phyloP scores from a whole-genome alignment of 2,888 invertebrate species.

The Osmoderma eremita region DNA sequence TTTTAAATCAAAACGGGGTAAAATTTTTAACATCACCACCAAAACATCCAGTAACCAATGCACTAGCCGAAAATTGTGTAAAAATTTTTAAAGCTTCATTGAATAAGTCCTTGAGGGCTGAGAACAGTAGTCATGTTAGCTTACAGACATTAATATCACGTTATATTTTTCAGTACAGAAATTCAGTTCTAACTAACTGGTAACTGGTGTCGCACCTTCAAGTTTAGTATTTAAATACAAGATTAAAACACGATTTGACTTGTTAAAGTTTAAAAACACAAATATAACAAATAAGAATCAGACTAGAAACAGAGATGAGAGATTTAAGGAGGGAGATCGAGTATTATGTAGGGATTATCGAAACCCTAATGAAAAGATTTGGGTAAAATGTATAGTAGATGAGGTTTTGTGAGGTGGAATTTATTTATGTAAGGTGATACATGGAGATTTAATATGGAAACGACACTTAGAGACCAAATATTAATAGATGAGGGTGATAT shows the following conservation, averaged over 20 bases:
- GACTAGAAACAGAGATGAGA: slow-evolving; percentile 14
- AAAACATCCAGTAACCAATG: background rate
- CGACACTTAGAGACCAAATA: slow-evolving; percentile 23
- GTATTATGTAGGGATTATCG: slow-evolving; percentile 29
- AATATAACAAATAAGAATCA: background rate
- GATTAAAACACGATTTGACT: slow-evolving; percentile 33
- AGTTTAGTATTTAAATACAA: slow-evolving; percentile 5
- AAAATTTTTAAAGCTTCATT: background rate
- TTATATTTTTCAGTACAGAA: too few species aligned
- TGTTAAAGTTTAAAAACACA: background rate
- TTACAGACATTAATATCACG: background rate
- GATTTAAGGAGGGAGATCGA: slow-evolving; percentile 12
- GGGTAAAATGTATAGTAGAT: slow-evolving; percentile 11
- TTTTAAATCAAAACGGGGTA: slow-evolving; percentile 23
- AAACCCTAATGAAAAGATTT: slow-evolving; percentile 30
- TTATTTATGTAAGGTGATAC: background rate
- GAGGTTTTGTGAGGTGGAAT: slow-evolving; percentile 18
- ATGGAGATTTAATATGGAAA: slow-evolving; percentile 22
- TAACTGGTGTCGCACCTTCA: slow-evolving; percentile 18
- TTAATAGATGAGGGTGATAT: background rate
- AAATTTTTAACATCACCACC: slow-evolving; percentile 5
- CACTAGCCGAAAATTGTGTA: background rate
- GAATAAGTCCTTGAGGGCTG: background rate
- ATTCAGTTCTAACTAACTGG: too few species aligned
- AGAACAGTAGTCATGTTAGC: background rate